Percentiles rank a stretch among this genome's conserved stretches.
Conservation (phyloP, 1,140 invertebrate species). For the Hestina assimilis region DNA sequence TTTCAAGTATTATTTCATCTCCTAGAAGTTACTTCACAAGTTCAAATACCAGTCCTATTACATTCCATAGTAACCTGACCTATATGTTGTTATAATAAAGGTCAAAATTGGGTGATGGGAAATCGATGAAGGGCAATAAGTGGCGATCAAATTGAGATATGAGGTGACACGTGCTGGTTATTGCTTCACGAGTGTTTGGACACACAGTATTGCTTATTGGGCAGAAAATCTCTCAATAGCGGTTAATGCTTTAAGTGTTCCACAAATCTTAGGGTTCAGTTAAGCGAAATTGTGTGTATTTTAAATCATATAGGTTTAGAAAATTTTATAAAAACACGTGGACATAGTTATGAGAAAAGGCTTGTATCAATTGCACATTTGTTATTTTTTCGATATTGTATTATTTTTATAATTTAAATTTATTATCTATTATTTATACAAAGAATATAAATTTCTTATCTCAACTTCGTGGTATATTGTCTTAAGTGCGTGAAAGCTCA, state of each 20-base stretch:
- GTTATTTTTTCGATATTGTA: too few species aligned
- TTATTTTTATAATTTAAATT: too few species aligned
- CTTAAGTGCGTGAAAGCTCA: too few species aligned
- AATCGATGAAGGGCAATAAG: constrained; percentile 49
- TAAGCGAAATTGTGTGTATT: neutral
- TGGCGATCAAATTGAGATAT: constrained; percentile 69
- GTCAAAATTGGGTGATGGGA: constrained; percentile 14
- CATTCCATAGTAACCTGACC: constrained; percentile 14
- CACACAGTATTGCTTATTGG: constrained; percentile 55
- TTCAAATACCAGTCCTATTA: constrained; percentile 26
- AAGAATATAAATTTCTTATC: too few species aligned
- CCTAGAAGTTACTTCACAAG: constrained; percentile 33
- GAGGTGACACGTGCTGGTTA: constrained; percentile 64
- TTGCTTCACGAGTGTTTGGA: constrained; percentile 68
- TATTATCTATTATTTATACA: too few species aligned
- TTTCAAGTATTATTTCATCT: constrained; percentile 56
- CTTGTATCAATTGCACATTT: too few species aligned
- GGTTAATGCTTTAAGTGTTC: constrained; percentile 1
- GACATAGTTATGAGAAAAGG: too few species aligned
- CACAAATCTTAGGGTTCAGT: neutral
- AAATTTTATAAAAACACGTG: too few species aligned
- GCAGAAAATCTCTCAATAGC: constrained; percentile 10
- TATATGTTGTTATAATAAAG: constrained; percentile 7
- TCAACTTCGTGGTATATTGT: too few species aligned
- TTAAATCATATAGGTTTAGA: too few species aligned